Percentiles rank a stretch among this genome's conserved stretches.
Conservation (phyloP, 2,797 vertebrate genomes). For the Cossypha heuglini region DNA sequence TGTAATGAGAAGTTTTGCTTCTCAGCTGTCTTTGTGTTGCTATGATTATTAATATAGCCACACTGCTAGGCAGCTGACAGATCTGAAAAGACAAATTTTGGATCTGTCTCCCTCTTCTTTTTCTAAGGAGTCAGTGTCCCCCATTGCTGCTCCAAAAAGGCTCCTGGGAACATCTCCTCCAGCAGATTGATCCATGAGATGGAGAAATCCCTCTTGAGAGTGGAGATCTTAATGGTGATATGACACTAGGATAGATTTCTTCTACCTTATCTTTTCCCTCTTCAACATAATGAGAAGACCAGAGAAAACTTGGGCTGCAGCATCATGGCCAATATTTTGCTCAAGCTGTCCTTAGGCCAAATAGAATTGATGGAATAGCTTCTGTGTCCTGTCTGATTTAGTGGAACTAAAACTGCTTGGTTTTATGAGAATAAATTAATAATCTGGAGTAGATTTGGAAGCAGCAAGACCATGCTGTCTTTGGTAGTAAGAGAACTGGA, state of each 20-base stretch:
- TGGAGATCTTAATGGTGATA: too few relatives aligned
- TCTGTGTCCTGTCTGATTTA: not conserved
- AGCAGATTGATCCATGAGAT: not conserved
- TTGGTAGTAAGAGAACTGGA: too few relatives aligned
- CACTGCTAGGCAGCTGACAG: not conserved
- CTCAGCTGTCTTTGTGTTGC: not conserved
- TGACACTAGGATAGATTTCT: not conserved
- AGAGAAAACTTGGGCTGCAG: not conserved
- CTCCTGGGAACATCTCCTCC: not conserved
- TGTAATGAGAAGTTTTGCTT: not conserved
- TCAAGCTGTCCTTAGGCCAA: not conserved
- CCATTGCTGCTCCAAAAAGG: not conserved
- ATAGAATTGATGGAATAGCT: not conserved
- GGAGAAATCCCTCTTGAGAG: not conserved
- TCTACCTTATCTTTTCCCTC: not conserved
- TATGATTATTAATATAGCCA: not conserved
- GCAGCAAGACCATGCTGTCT: not conserved
- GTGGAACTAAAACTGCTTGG: not conserved
- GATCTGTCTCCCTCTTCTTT: not conserved
- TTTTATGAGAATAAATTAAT: not conserved
- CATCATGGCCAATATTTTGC: not conserved
- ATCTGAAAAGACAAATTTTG: not conserved
- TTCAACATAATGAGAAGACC: not conserved
- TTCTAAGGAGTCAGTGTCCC: not conserved
- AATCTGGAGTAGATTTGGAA: not conserved